phyloP scores from a whole-genome alignment of 2,113 vertebrate species.

The Amphiprion percula region DNA sequence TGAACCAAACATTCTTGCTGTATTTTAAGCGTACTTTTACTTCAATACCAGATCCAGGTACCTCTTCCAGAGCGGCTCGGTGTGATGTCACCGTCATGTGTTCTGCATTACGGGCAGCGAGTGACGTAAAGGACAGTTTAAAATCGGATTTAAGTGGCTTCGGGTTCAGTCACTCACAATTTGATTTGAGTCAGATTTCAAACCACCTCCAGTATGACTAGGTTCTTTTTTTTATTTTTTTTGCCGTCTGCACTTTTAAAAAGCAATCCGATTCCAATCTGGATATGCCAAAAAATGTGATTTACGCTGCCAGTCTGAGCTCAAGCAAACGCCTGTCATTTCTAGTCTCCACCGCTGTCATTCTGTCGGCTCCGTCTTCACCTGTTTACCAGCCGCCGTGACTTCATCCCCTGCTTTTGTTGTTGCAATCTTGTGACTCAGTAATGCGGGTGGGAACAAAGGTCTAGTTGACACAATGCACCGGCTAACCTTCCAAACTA shows the following conservation, averaged over 20 bases:
- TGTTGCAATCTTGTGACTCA: conserved; percentile 50
- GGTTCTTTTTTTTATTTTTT: background rate
- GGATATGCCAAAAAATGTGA: conserved; percentile 17
- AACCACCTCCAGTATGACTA: conserved; percentile 18
- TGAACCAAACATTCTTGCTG: background rate
- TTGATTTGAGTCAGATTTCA: conserved; percentile 65
- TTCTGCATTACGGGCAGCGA: conserved; percentile 39
- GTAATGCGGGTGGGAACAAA: conserved; percentile 24
- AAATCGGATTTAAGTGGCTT: conserved; percentile 49
- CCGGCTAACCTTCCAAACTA: conserved; percentile 14
- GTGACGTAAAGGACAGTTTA: conserved; percentile 31
- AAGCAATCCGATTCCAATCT: conserved; percentile 56
- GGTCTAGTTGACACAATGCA: conserved; percentile 34
- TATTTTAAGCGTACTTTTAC: background rate
- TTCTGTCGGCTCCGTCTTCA: background rate
- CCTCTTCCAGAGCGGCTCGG: conserved; percentile 12
- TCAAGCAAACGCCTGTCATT: background rate
- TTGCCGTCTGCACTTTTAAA: conserved; percentile 5
- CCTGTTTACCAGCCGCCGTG: conserved; percentile 15
- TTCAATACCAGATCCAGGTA: background rate
- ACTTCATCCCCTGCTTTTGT: conserved; percentile 35
- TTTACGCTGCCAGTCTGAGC: conserved; percentile 34
- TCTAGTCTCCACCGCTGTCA: background rate
- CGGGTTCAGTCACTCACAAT: conserved; percentile 25
- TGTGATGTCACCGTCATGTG: conserved; percentile 66